Base-by-base conservation (phyloP, 1,140 invertebrate genomes). In the Colletes latitarsis region DNA sequence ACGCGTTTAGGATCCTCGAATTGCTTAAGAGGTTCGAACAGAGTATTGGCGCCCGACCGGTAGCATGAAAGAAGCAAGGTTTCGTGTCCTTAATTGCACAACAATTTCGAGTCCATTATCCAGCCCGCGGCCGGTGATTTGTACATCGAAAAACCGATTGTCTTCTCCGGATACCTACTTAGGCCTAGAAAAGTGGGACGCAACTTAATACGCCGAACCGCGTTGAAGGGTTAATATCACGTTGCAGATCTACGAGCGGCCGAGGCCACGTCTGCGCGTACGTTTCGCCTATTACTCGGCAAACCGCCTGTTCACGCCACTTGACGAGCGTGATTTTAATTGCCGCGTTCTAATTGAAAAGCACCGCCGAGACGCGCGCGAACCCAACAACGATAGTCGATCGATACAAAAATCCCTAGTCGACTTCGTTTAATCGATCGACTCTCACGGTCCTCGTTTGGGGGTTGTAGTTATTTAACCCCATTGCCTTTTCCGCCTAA, bases 201-300 rank as follows among this genome's bases (percentile, higher is more conserved):
- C 43, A 77, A 85, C 63, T 76, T 81, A 72, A 86, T 86, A 77
- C 72, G 19, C 63, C 64, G 81, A 82, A 67, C 75, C 58, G 68
- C 68, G 69, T 80, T 72, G 62, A 81, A 83, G 58, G 68, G 41
- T 86, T 78, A 71, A 73, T 79, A 83, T 82, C 68, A 64, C 75
- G 58, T 77, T 77, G 63, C 84, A 62, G 71, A 71, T 77, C 55
- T 66, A n/a, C 53, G 77, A 53, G 63, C 15, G 63, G 80, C 82
- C 82, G 83, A 73, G 63, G 62, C 63, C 21, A 55, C 46, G 72
- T 9, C 12, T 43, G 14, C 46, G 55, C 52, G 12, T 62, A 53
- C 53, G 62, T 80, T 75, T 84, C 55, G 66, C 66, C 52, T 46
- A 60, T 71, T 49, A 46, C 67, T 62, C 39, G 77, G 63, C 21